Conservation (phyloP, 1,140 invertebrate species). For the Muscidifurax raptorellus region DNA sequence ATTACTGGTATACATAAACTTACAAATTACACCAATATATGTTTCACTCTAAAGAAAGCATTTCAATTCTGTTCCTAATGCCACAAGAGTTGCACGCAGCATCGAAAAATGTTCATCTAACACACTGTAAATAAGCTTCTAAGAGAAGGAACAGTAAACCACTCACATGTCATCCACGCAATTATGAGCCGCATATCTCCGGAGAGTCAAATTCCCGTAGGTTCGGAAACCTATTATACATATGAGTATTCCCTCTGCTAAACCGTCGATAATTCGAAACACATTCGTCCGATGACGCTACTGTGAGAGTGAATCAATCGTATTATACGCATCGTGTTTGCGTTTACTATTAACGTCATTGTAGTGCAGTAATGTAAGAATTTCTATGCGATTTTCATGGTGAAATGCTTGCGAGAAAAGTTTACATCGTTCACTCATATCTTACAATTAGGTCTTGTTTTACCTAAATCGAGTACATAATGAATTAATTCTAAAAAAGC, state of each 20-base stretch:
- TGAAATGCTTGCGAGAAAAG: not conserved
- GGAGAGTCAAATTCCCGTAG: conserved; percentile 1
- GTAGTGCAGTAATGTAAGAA: not conserved
- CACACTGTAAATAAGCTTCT: not conserved
- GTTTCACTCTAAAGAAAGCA: too few relatives aligned
- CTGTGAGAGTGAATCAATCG: not conserved
- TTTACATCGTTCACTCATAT: not conserved
- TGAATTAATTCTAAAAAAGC: too few relatives aligned
- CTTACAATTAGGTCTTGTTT: too few relatives aligned
- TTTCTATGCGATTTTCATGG: not conserved
- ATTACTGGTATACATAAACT: too few relatives aligned
- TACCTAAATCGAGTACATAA: too few relatives aligned
- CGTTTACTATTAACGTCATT: not conserved
- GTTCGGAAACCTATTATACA: not conserved
- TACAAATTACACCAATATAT: too few relatives aligned
- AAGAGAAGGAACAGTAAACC: not conserved
- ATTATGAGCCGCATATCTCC: not conserved
- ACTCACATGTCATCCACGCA: not conserved
- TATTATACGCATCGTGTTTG: not conserved
- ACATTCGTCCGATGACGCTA: not conserved
- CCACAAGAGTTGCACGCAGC: too few relatives aligned
- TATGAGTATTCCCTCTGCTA: conserved; percentile 3
- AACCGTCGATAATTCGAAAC: conserved; percentile 11
- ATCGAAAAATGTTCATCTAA: too few relatives aligned
- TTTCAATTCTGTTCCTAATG: too few relatives aligned